A percentile compares a stretch with the other conserved stretches of the same genome.
These are phyloP conservation scores for Acromyrmex heyeri DNA, from an alignment of 1,140 invertebrate genomes.

Conservation along the genomic window DNA sequence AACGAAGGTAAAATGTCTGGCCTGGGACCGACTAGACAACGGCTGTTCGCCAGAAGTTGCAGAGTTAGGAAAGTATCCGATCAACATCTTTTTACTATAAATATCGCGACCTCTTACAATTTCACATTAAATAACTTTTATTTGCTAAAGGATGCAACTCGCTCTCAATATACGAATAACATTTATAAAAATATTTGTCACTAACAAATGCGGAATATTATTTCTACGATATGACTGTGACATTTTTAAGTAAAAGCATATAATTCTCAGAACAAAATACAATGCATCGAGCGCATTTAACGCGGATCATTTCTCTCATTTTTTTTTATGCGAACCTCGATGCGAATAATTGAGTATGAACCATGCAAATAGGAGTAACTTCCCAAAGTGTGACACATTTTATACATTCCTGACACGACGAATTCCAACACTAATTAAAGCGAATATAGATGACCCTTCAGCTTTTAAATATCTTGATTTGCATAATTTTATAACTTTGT, in stretches of 20 bases:
- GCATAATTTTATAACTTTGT: not conserved
- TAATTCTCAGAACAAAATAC: not conserved
- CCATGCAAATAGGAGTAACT: not conserved
- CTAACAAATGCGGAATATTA: not conserved
- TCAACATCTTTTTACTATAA: constrained; percentile 42
- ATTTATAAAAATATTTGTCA: constrained; percentile 17
- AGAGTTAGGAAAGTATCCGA: constrained; percentile 51
- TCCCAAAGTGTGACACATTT: constrained; percentile 55
- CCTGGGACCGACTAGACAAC: constrained; percentile 69
- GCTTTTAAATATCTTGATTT: constrained; percentile 16
- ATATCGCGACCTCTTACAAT: constrained; percentile 6
- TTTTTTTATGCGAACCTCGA: not conserved
- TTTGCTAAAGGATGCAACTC: not conserved
- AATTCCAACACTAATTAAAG: constrained; percentile 64
- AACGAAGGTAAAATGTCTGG: constrained; percentile 76
- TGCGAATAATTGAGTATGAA: not conserved
- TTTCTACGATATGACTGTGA: not conserved
- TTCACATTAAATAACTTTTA: constrained; percentile 21
- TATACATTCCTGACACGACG: constrained; percentile 50
- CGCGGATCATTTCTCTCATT: not conserved
- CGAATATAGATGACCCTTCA: not conserved
- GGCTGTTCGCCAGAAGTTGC: constrained; percentile 69
- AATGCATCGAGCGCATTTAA: not conserved
- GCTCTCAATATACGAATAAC: not conserved
- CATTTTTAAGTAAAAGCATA: not conserved